Percentiles rank a stretch among this genome's conserved stretches.
phyloP scores from a whole-genome alignment of 1,140 invertebrate genomes.

The Mizuhopecten yessoensis region DNA sequence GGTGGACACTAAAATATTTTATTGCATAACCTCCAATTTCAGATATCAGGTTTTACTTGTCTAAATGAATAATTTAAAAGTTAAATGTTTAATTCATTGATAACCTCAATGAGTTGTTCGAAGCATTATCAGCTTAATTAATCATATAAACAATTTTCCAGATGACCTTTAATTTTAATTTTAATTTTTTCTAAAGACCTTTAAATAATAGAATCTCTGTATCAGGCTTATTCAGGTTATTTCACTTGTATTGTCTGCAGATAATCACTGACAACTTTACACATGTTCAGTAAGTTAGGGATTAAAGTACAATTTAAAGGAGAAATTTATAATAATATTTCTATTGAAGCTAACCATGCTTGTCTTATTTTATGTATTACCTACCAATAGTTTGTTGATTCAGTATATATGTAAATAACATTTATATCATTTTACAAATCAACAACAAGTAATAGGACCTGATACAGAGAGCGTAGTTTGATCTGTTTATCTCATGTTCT shows the following conservation, averaged over 20 bases:
- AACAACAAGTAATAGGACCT: too few relatives aligned
- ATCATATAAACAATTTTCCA: not conserved
- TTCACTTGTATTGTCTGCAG: not conserved
- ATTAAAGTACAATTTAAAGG: too few relatives aligned
- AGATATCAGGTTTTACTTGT: conserved; percentile 17
- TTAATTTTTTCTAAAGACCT: too few relatives aligned
- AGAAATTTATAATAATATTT: not conserved
- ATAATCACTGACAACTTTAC: not conserved
- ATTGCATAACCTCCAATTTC: conserved; percentile 18
- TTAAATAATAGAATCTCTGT: too few relatives aligned
- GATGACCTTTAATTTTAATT: too few relatives aligned
- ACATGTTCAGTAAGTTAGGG: too few relatives aligned
- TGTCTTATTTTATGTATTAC: not conserved
- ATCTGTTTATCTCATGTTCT: not conserved
- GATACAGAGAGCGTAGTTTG: not conserved
- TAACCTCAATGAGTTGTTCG: not conserved
- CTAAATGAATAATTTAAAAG: conserved; percentile 4
- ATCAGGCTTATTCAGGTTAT: too few relatives aligned
- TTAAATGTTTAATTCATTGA: not conserved
- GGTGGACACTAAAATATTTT: conserved; percentile 29
- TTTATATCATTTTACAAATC: too few relatives aligned
- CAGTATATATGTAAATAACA: too few relatives aligned
- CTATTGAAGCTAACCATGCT: not conserved
- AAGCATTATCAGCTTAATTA: not conserved
- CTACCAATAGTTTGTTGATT: not conserved